Evolutionary conservation across 2,797 vertebrate genomes (phyloP), one percentile per base, ranked within the genome.

Genomic region (Kryptopterus vitreolus): DNA sequence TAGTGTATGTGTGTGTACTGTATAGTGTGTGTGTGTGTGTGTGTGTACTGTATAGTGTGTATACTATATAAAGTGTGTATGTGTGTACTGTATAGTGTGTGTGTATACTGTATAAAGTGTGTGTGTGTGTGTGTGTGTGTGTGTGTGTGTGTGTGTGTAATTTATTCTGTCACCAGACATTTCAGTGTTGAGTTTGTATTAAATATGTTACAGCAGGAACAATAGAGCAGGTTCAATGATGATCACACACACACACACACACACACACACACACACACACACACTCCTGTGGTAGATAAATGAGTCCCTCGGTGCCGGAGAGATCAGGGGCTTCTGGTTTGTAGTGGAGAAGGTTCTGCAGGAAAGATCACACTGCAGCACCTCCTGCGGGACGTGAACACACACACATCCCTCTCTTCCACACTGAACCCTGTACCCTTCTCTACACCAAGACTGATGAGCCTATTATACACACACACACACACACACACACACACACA

Each of bases 361-460:
- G 70, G 29, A 57, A 58, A 58, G 78, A 75, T 83, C 72, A 81
- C 76, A 75, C 65, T 76, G 69, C 66, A 55, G 82, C 76, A 63
- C 65, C 76, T 80, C 73, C 59, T 26, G 29, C 46, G 63, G 71
- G 73, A 66, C 72, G 46, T 78, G 43, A 80, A 76, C 73, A 77
- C 81, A 78, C 24, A 82, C 79, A 68, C 78, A 86, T 86, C 70
- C 70, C 73, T 85, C 83, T 82, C 82, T 78, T 63, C 85, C 61
- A 35, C 29, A 9, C 80, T 76, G 65, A 79, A 29, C 74, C 22
- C 52, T 61, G 81, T 77, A 73, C 72, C 53, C 72, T 74, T 48
- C 69, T 69, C 52, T 18, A 43, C 9, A 24, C 31, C 15, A 13
- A 71, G 81, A 79, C 46, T 35, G 73, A 87, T 84, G 76, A 73